phyloP scores from a whole-genome alignment of 2,888 invertebrate genomes.

The Theodoxus fluviatilis region DNA sequence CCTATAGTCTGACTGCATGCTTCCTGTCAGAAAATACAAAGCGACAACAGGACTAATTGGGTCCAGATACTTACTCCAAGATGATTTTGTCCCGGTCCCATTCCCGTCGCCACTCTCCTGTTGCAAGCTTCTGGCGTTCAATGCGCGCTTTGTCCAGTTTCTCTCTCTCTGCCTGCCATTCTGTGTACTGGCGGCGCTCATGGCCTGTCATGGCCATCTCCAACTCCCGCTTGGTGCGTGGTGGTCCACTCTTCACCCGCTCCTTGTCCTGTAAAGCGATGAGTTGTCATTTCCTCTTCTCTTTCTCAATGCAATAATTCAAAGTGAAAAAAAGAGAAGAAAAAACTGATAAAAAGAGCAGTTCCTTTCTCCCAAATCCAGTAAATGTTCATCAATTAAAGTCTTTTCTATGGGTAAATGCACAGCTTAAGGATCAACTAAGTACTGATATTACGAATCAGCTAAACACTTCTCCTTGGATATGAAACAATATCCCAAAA shows the following conservation, averaged over 20 bases:
- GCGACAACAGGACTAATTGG: background rate
- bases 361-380: too few species aligned
- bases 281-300: constrained; percentile 19
- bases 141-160: constrained; percentile 56
- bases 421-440: too few species aligned
- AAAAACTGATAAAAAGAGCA: background rate
- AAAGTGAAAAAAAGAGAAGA: constrained; percentile 5
- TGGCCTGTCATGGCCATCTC: constrained; percentile 60
- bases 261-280: constrained; percentile 22
- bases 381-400: too few species aligned
- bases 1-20: background rate
- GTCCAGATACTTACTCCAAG: constrained; percentile 37
- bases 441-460: too few species aligned
- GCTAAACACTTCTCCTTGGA: too few species aligned
- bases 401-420: too few species aligned
- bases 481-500: too few species aligned
- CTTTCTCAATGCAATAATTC: background rate
- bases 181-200: constrained; percentile 56
- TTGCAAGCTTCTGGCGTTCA: constrained; percentile 53
- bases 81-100: constrained; percentile 60
- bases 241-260: constrained; percentile 29
- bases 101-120: constrained; percentile 61
- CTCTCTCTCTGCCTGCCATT: constrained; percentile 61
- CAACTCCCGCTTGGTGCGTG: constrained; percentile 52
- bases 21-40: too few species aligned